Base-by-base conservation (phyloP, 2,113 vertebrate species). In the Catharus fuscescens region DNA sequence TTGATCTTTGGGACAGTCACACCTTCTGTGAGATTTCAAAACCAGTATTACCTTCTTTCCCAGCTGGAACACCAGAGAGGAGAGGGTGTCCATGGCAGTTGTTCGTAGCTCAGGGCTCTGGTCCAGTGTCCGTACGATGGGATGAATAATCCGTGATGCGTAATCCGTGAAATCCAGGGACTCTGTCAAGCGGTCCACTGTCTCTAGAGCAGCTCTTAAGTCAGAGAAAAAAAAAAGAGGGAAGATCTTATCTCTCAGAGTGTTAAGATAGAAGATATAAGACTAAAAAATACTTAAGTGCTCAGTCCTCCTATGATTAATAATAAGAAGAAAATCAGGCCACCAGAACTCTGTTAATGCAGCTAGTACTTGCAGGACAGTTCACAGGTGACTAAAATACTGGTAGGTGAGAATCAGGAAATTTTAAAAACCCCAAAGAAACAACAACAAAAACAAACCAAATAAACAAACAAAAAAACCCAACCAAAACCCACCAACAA, bases 81-180 rank as follows among this genome's bases (percentile, higher is more conserved):
- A 99, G 87, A 99, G 96, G 0, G 99, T 99, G 98, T 99, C 99
- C 99, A 99, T 99, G 67, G 99, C 98, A 19, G 99, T 99, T 95
- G 97, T 97, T 65, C 99, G 97, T 40, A 99, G 98, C 90, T 99
- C 99, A 9, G 99, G 98, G 83, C 99, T 99, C 94, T 98, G 98
- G 89, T 99, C 99, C 16, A 99, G 98, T 0, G 99, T 98, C 34
- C 99, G 98, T 11, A 99, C 99, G 0, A 99, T 99, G 2, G 99
- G 99, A 93, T 99, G 99, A 89, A 99, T 99, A 86, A 99, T 99
- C 23, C 99, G 98, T 12, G 99, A 99, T 4, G 99, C 99, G 0
- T 99, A 99, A 96, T 99, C 99, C 0, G 99, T 99, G 97, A 99
- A 99, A 97, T 99, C 99, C 91, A 99, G 96, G 59, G 99, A 99